Evolutionary conservation across 30 jellyfish, hydroid and myxozoan species (phyloP), one percentile per base, ranked within the genome.

Genomic region (Sanderia malayensis): DNA sequence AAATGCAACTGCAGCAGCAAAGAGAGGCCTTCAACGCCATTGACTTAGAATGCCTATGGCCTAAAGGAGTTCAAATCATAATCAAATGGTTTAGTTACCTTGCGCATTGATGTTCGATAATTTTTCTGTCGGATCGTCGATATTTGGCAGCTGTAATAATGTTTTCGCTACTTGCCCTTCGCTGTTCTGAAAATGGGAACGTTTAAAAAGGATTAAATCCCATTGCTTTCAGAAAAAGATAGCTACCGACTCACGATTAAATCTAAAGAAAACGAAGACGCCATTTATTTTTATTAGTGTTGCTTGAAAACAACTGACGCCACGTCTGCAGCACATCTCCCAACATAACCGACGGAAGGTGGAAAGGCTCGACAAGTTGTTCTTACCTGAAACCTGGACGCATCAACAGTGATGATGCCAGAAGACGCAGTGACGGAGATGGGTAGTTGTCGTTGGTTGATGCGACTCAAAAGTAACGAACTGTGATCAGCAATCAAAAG

Each of bases 81-180:
- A n/a, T n/a, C n/a, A n/a, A n/a, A n/a, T n/a, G n/a, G n/a, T n/a
- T 13, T 13, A 37, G 6, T 37, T 49, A 49, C 64, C 64, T 49
- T 15, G 64, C 27, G 64, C 18, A 49, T 49, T 15, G 23, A 19
- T 49, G 11, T 49, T 49, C 7, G 64, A 49, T 49, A 4, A 18
- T 4, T 19, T 15, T 4, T 49, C 64, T 4, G 64, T 49, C 24
- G 64, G 6, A 9, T 71, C 86, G 21, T 79, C 91, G 11, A 79
- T 37, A 29, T 52, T 58, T 45, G 62, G 91, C 17, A 79, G 60
- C 68, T 79, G 91, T 3, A 79, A 71, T 4, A 79, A 69, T n/a
- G 91, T 79, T 58, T 57, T 29, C 47, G 62, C 91, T 4, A 67
- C 91, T 41, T 79, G 91, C 18, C 91, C 82, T 55, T 79, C 91